Percentiles rank a stretch among this genome's conserved stretches.
phyloP scores from a whole-genome alignment of 2,113 vertebrate species.

The Pyrgilauda ruficollis region DNA sequence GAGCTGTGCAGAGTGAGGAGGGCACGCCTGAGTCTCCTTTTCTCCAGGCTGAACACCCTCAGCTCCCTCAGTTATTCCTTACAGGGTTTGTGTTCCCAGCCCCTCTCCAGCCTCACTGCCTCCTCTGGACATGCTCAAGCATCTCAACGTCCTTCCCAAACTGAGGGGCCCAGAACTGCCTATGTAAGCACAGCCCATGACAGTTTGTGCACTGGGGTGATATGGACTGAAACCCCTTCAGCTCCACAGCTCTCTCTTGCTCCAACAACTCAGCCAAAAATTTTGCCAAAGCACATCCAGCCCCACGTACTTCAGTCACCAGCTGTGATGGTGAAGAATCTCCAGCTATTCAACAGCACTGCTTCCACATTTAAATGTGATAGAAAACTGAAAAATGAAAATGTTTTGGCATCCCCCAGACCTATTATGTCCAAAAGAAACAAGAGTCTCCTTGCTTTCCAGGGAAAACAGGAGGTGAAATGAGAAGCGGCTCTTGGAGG shows the following conservation, averaged over 20 bases:
- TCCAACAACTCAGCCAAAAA: background rate
- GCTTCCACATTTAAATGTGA: background rate
- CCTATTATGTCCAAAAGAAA: background rate
- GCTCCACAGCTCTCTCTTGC: background rate
- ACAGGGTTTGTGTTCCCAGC: too few relatives aligned
- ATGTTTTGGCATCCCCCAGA: background rate
- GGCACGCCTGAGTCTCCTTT: too few relatives aligned
- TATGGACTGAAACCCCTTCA: background rate
- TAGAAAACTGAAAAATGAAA: background rate
- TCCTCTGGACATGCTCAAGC: too few relatives aligned
- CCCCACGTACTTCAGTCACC: background rate
- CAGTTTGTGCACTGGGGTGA: background rate
- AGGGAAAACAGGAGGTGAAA: conserved; percentile 43
- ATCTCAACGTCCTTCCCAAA: too few relatives aligned
- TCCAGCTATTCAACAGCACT: rapidly evolving
- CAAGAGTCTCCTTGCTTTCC: background rate
- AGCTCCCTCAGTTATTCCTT: too few relatives aligned
- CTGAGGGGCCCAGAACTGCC: too few relatives aligned
- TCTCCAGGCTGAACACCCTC: too few relatives aligned
- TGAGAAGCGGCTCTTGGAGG: background rate
- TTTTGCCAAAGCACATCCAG: rapidly evolving
- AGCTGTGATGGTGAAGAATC: background rate
- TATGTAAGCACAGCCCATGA: rapidly evolving
- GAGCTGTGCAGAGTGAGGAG: too few relatives aligned
- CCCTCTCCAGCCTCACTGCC: too few relatives aligned